A percentile compares a stretch with the other conserved stretches of the same genome.
phyloP scores from a whole-genome alignment of 2,797 vertebrate species.

The Oreochromis mossambicus region DNA sequence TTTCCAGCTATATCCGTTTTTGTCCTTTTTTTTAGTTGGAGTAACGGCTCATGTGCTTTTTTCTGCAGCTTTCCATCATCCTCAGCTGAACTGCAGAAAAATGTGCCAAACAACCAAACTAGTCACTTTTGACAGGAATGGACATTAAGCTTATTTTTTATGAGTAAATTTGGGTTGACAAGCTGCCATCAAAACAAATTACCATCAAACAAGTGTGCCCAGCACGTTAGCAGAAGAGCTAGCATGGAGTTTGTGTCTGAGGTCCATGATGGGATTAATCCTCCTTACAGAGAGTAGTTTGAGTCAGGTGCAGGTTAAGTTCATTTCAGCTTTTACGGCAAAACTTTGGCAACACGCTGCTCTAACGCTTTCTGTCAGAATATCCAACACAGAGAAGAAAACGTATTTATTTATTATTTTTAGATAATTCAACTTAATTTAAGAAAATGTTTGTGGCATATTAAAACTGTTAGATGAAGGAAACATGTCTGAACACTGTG shows the following conservation, averaged over 20 bases:
- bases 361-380: not conserved
- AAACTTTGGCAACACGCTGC: not conserved
- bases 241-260: not conserved
- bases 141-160: not conserved
- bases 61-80: not conserved
- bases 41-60: not conserved
- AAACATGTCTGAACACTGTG: not conserved
- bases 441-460: accelerated
- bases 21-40: not conserved
- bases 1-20: not conserved
- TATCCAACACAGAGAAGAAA: accelerated
- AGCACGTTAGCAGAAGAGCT: not conserved
- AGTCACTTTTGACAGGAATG: not conserved
- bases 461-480: not conserved
- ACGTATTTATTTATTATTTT: not conserved
- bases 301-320: not conserved
- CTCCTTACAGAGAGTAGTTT: no score
- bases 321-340: not conserved
- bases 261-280: not conserved
- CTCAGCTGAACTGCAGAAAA: not conserved
- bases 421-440: accelerated
- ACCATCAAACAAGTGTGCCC: not conserved
- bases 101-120: not conserved
- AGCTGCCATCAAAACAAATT: not conserved
- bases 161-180: accelerated